A percentile compares a stretch with the other conserved stretches of the same genome.
These are phyloP conservation scores for Coleophora flavipennella DNA, from an alignment of 2,888 invertebrate species.

Conservation along the genomic window DNA sequence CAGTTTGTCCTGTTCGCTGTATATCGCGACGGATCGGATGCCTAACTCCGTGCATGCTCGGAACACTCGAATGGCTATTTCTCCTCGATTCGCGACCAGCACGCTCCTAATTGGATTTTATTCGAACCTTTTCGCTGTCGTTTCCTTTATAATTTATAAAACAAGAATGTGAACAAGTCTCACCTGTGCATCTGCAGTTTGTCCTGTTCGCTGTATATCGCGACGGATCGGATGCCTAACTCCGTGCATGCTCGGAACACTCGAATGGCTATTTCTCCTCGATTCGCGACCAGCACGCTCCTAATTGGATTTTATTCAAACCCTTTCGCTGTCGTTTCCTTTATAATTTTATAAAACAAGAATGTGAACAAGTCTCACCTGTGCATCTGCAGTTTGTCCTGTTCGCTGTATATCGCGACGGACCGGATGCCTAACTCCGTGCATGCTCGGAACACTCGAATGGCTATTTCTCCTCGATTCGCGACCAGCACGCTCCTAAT, in stretches of 20 bases:
- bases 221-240: conserved; percentile 96
- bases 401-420: conserved; percentile 98
- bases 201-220: conserved; percentile 98
- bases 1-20: conserved; percentile 97
- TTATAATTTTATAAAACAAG: too few relatives aligned
- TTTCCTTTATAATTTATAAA: too few relatives aligned
- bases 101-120: conserved; percentile 94
- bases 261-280: conserved; percentile 98
- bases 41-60: conserved; percentile 98
- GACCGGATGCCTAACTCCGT: conserved; percentile 96
- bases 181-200: conserved; percentile 94
- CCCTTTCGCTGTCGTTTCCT: too few relatives aligned
- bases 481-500: conserved; percentile 96
- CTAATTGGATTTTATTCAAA: conserved; percentile 92
- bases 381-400: conserved; percentile 98
- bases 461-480: conserved; percentile 98
- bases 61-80: conserved; percentile 98
- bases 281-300: conserved; percentile 95
- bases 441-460: conserved; percentile 98
- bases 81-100: conserved; percentile 97
- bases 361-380: too few relatives aligned
- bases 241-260: conserved; percentile 99
- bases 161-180: too few relatives aligned
- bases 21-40: conserved; percentile 96
- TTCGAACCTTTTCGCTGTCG: too few relatives aligned